These are phyloP conservation scores for Spodoptera littoralis DNA, from an alignment of 2,888 invertebrate genomes.

Conservation along the genomic window DNA sequence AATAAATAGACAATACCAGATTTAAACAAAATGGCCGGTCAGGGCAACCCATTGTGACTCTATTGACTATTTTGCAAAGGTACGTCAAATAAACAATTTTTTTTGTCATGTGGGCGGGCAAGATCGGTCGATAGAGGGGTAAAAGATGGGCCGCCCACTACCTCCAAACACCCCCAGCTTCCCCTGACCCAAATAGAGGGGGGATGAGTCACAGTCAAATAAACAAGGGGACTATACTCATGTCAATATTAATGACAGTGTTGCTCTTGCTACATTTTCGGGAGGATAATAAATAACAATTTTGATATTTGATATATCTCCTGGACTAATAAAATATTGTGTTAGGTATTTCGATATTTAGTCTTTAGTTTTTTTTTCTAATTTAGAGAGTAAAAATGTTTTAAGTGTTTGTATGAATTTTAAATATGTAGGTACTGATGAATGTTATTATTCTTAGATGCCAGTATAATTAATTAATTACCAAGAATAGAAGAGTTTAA, in stretches of 20 bases:
- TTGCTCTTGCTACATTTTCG: constrained; percentile 11
- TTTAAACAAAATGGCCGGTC: constrained; percentile 13
- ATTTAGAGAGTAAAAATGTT: no score
- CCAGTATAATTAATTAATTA: no score
- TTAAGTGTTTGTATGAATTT: no score
- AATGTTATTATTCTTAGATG: no score
- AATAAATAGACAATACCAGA: constrained; percentile 1
- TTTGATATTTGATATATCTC: constrained; percentile 15
- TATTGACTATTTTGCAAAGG: constrained; percentile 34
- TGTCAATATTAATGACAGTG: constrained; percentile 36
- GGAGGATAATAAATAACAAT: constrained; percentile 36
- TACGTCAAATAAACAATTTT: constrained; percentile 57
- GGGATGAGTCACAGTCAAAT: constrained; percentile 71
- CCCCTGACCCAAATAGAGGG: constrained; percentile 81
- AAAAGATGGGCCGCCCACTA: constrained; percentile 71
- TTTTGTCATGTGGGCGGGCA: constrained; percentile 67
- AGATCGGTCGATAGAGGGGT: constrained; percentile 77
- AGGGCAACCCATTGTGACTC: constrained; percentile 9
- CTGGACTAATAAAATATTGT: constrained; percentile 16
- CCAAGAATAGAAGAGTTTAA: no score
- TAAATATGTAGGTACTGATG: no score
- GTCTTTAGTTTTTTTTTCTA: no score
- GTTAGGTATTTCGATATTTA: constrained; percentile 1
- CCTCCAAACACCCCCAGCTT: constrained; percentile 69
- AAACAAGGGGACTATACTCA: constrained; percentile 41